Evolutionary conservation across 2,888 invertebrate genomes (phyloP).

Genomic region (Peribatodes rhomboidaria): DNA sequence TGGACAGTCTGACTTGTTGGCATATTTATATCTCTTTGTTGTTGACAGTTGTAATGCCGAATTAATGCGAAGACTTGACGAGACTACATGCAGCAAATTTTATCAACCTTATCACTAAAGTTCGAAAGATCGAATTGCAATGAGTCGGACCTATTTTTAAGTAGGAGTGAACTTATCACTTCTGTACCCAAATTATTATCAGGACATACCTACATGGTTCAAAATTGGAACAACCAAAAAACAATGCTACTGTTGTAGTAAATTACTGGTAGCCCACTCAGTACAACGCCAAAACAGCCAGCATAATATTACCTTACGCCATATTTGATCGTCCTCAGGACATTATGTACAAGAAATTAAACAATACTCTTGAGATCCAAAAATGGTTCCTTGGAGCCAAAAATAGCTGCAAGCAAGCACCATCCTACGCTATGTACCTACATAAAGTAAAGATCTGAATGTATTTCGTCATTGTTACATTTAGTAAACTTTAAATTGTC

Average conservation of each 20-base stretch:
- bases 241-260: slow-evolving; percentile 21
- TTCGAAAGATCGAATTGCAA: slow-evolving; percentile 12
- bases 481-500: slow-evolving; percentile 5
- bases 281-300: slow-evolving; percentile 9
- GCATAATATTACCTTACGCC: slow-evolving; percentile 12
- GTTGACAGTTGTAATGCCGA: neutral
- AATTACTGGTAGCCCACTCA: slow-evolving; percentile 24
- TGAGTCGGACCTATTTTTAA: slow-evolving; percentile 17
- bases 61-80: neutral
- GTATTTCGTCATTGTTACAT: slow-evolving; percentile 6
- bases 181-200: slow-evolving; percentile 6
- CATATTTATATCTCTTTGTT: neutral
- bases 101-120: slow-evolving; percentile 14
- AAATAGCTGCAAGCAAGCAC: slow-evolving; percentile 3
- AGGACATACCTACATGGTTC: neutral
- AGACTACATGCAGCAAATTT: slow-evolving; percentile 4
- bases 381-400: slow-evolving; percentile 11
- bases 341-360: slow-evolving; percentile 6
- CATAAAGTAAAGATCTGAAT: slow-evolving; percentile 9
- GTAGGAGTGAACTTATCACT: slow-evolving; percentile 10
- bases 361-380: slow-evolving; percentile 3
- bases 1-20: neutral
- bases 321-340: slow-evolving; percentile 11
- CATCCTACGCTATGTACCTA: slow-evolving; percentile 22
- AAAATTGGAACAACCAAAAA: slow-evolving; percentile 11